phyloP scores from a whole-genome alignment of 1,140 invertebrate genomes.

The Lordiphosa clarofinis region DNA sequence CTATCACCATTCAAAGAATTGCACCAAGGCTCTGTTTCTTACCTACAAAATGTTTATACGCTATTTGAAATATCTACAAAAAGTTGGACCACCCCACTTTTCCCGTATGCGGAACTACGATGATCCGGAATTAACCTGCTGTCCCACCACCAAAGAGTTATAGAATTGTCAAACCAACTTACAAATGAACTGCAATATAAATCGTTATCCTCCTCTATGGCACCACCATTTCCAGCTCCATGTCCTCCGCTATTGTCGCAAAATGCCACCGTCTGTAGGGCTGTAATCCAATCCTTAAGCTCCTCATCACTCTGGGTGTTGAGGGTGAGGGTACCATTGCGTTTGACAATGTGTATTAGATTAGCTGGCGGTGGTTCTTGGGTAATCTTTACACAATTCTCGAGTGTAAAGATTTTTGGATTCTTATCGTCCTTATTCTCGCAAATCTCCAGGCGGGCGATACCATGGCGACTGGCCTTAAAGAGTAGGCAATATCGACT shows the following conservation, averaged over 20 bases:
- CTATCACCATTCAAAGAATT: constrained; percentile 8
- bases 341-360: constrained; percentile 86
- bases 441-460: constrained; percentile 90
- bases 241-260: constrained; percentile 81
- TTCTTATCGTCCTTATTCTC: constrained; percentile 86
- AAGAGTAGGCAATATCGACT: constrained; percentile 83
- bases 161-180: constrained; percentile 19
- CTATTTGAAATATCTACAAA: background rate
- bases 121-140: constrained; percentile 4
- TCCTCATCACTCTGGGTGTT: constrained; percentile 86
- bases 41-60: constrained; percentile 1
- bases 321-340: constrained; percentile 86
- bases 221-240: constrained; percentile 47
- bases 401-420: constrained; percentile 88
- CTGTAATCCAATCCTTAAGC: constrained; percentile 87
- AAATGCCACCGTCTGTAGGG: constrained; percentile 91
- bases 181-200: constrained; percentile 87
- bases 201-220: constrained; percentile 92
- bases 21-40: background rate
- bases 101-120: background rate
- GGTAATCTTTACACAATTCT: constrained; percentile 92
- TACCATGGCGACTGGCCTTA: constrained; percentile 89
- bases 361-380: constrained; percentile 83
- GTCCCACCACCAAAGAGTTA: background rate
- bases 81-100: background rate